Evolutionary conservation across 1,140 invertebrate species (phyloP).

Genomic region (Cydia amplana): DNA sequence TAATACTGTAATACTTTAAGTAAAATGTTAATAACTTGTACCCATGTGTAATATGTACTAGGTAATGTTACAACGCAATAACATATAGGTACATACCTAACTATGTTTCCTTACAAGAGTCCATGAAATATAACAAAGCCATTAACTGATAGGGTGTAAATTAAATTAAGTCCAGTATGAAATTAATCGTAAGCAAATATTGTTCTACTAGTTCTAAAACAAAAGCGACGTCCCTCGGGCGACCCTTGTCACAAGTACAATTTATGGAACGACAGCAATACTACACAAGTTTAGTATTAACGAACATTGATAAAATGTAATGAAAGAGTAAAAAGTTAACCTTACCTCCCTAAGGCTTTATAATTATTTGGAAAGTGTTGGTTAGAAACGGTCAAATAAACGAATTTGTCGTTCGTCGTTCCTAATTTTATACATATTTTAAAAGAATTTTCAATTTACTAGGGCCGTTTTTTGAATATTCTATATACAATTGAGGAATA

Average conservation of each 20-base stretch:
- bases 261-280: conserved; percentile 9
- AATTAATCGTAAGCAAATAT: conserved; percentile 15
- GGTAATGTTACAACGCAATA: no score
- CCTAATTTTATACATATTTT: no score
- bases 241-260: conserved; percentile 9
- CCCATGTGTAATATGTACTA: no score
- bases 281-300: background rate
- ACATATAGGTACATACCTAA: no score
- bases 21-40: no score
- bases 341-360: background rate
- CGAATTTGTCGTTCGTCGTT: background rate
- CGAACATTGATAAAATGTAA: background rate
- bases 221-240: conserved; percentile 7
- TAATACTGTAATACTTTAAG: no score
- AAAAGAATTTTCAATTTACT: no score
- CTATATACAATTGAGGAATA: no score
- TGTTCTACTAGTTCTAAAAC: conserved; percentile 10
- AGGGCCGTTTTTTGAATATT: no score
- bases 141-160: conserved; percentile 1
- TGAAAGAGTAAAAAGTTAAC: background rate
- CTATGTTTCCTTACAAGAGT: no score
- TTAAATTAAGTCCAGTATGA: conserved; percentile 4
- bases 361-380: background rate
- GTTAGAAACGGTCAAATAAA: no score
- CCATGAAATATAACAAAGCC: background rate